A percentile compares a stretch with the other conserved stretches of the same genome.
Conservation (phyloP, 2,113 vertebrate genomes). For the Phalacrocorax aristotelis region DNA sequence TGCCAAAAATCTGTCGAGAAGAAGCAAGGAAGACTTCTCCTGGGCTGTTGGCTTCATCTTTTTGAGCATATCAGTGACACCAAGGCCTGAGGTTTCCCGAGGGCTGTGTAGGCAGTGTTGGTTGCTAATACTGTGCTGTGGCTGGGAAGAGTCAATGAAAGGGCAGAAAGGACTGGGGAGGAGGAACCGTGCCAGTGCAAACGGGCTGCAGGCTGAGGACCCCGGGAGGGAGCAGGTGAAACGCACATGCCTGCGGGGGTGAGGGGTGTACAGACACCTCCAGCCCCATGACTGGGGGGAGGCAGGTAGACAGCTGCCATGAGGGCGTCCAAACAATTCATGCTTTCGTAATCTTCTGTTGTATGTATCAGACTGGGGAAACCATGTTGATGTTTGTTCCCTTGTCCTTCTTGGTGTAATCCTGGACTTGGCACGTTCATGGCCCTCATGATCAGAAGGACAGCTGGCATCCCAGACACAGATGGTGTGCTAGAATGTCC, state of each 20-base stretch:
- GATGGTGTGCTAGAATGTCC: background rate
- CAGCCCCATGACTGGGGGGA: background rate
- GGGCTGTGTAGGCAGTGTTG: background rate
- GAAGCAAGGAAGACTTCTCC: background rate
- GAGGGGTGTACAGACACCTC: background rate
- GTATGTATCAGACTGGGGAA: background rate
- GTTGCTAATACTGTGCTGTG: background rate
- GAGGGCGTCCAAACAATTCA: fast-evolving
- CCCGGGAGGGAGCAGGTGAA: background rate
- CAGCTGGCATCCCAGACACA: background rate
- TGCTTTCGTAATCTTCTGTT: background rate
- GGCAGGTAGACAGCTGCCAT: background rate
- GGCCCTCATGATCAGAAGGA: background rate
- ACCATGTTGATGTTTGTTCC: background rate
- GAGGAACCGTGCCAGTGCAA: fast-evolving
- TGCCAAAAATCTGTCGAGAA: background rate
- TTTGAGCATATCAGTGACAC: fast-evolving
- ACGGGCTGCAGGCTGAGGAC: background rate
- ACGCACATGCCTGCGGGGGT: fast-evolving
- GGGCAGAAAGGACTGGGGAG: background rate
- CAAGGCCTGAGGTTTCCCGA: background rate
- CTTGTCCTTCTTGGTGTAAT: background rate
- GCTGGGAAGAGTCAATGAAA: background rate
- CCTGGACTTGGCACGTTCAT: fast-evolving
- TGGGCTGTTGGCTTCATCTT: background rate